phyloP scores from a whole-genome alignment of 2,888 invertebrate species.

The Agrilus biguttatus region DNA sequence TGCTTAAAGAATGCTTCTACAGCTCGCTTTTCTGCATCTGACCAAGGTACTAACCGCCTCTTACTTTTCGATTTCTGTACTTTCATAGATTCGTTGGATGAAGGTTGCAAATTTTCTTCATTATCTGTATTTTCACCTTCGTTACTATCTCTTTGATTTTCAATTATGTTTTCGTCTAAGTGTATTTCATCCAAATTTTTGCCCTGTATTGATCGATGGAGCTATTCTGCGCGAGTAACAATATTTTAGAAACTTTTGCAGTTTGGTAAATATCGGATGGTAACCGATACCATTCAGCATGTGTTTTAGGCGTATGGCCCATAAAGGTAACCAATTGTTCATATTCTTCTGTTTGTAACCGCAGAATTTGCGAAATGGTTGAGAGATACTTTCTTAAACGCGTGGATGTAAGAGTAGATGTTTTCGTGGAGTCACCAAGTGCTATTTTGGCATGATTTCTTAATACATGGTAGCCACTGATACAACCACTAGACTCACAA shows the following conservation, averaged over 20 bases:
- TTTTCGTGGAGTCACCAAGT: constrained; percentile 7
- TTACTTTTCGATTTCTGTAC: too few species aligned
- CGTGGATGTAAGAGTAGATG: constrained; percentile 7
- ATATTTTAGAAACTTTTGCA: constrained; percentile 3
- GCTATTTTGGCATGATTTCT: constrained; percentile 5
- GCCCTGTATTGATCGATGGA: too few species aligned
- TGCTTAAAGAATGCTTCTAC: too few species aligned
- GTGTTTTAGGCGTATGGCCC: constrained; percentile 10
- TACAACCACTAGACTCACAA: constrained; percentile 1
- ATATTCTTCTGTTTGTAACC: constrained; percentile 7
- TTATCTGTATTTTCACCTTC: too few species aligned
- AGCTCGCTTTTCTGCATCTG: too few species aligned
- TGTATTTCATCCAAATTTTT: too few species aligned
- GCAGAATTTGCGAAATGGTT: constrained; percentile 9
- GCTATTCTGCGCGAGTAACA: too few species aligned
- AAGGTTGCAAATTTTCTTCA: too few species aligned
- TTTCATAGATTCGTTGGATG: too few species aligned
- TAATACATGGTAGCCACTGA: constrained; percentile 6
- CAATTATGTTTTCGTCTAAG: too few species aligned
- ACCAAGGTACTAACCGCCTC: too few species aligned
- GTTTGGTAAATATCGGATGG: constrained; percentile 10
- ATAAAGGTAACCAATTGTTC: constrained; percentile 10
- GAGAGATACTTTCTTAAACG: constrained; percentile 8
- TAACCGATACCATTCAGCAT: constrained; percentile 8
- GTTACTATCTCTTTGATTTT: too few species aligned